Conservation (phyloP, 2,888 invertebrate genomes). For the Allygus modestus region DNA sequence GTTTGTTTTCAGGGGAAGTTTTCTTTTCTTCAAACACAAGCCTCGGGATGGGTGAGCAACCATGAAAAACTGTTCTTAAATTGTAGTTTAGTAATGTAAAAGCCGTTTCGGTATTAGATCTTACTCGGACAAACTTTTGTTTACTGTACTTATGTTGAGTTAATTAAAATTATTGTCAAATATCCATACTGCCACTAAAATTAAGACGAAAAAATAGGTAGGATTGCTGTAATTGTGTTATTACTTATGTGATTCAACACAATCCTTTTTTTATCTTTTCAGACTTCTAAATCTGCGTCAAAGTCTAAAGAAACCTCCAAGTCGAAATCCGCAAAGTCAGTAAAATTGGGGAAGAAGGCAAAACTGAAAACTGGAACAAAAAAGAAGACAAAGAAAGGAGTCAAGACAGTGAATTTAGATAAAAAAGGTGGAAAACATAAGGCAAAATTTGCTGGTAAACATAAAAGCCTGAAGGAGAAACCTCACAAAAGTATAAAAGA, state of each 20-base stretch:
- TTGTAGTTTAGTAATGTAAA: too few species aligned
- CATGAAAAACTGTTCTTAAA: too few species aligned
- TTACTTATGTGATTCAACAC: too few species aligned
- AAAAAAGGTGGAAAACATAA: background rate
- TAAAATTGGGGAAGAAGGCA: background rate
- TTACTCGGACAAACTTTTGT: too few species aligned
- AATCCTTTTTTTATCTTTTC: background rate
- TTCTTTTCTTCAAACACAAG: background rate
- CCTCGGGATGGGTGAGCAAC: background rate
- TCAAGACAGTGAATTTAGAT: background rate
- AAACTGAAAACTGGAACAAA: background rate
- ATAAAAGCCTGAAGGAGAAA: background rate
- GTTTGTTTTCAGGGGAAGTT: constrained; percentile 10
- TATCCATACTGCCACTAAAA: constrained; percentile 37
- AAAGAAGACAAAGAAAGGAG: constrained; percentile 2
- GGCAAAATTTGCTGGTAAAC: background rate
- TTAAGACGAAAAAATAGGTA: background rate
- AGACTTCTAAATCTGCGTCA: constrained; percentile 11
- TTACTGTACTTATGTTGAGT: background rate
- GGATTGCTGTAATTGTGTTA: background rate
- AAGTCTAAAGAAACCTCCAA: constrained; percentile 17
- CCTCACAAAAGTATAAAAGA: background rate
- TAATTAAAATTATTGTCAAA: background rate
- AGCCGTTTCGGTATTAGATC: too few species aligned
- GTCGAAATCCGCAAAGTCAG: background rate